These are phyloP conservation scores for Euglossa dilemma DNA, from an alignment of 1,140 invertebrate genomes.

Conservation along the genomic window DNA sequence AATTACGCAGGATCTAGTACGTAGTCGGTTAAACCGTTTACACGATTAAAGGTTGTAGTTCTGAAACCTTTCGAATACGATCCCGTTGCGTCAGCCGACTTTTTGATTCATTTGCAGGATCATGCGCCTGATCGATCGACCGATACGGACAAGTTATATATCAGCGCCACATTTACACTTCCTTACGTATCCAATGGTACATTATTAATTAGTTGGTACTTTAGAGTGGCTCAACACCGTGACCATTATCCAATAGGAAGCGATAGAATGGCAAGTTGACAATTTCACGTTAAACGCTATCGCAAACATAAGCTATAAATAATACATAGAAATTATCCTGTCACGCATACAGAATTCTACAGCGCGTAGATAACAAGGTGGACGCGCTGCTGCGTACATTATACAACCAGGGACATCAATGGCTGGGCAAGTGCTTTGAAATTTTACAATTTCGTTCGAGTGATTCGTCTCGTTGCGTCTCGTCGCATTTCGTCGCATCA, in stretches of 20 bases:
- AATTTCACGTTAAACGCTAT: slow-evolving; percentile 17
- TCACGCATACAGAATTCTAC: background rate
- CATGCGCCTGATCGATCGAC: background rate
- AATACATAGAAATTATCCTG: background rate
- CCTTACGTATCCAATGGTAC: background rate
- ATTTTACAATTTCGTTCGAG: background rate
- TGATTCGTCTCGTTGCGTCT: too few relatives aligned
- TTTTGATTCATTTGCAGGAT: background rate
- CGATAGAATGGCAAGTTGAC: background rate
- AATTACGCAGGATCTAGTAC: background rate
- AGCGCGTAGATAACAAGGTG: background rate
- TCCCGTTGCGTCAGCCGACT: background rate
- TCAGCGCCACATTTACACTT: background rate
- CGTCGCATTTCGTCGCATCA: background rate
- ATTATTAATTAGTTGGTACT: too few relatives aligned
- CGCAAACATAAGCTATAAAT: background rate
- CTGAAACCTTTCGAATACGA: background rate
- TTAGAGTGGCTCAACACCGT: background rate
- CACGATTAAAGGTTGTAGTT: background rate
- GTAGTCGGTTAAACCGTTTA: background rate
- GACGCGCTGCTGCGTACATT: too few relatives aligned
- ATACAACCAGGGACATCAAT: background rate
- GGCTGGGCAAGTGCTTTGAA: background rate
- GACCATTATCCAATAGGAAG: background rate
- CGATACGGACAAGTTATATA: background rate